Conservation (phyloP, 2,113 vertebrate genomes). For the Phalacrocorax aristotelis region DNA sequence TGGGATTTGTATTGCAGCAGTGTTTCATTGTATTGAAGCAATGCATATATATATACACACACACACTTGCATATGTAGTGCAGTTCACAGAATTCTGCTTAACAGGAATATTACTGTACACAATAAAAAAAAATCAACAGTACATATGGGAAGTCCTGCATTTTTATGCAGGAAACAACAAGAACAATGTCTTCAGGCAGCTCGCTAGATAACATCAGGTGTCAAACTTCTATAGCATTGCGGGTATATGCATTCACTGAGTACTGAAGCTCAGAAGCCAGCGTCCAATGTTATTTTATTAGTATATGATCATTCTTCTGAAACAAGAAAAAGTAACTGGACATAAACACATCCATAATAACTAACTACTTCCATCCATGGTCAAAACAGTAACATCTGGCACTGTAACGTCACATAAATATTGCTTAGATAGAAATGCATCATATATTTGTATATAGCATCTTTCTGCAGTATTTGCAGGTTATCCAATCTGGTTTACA, state of each 20-base stretch:
- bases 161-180: neutral
- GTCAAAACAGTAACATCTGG: neutral
- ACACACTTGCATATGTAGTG: neutral
- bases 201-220: neutral
- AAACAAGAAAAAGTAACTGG: neutral
- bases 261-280: neutral
- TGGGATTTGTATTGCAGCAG: neutral
- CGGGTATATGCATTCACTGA: neutral
- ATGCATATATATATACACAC: neutral
- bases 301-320: neutral
- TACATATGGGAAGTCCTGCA: neutral
- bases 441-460: neutral
- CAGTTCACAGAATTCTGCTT: neutral
- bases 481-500: neutral
- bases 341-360: neutral
- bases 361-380: neutral
- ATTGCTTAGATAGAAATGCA: neutral
- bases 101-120: neutral
- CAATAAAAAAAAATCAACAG: neutral
- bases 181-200: neutral
- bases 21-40: neutral
- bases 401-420: neutral
- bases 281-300: neutral
- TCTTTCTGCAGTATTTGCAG: neutral
- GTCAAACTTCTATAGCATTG: neutral